Base-by-base conservation (phyloP, 2,113 vertebrate genomes). In the Onychostruthus taczanowskii region DNA sequence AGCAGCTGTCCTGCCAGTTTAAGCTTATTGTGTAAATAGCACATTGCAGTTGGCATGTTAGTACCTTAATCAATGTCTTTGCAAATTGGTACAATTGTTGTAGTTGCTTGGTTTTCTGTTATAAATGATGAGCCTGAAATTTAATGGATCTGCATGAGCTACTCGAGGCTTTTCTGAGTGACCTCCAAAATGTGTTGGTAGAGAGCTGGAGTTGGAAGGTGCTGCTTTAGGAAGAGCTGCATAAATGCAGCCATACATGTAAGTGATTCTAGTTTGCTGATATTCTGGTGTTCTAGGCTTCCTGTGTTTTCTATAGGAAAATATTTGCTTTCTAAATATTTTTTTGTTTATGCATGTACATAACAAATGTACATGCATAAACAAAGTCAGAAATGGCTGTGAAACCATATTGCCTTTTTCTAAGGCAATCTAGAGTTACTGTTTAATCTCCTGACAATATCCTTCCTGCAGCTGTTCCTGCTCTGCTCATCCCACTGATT, bases 381-480 rank as follows among this genome's bases (percentile, higher is more conserved):
- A 7, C 7, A 13, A 63, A 75, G 19, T 64, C 67, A 84, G 81
- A 75, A 95, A 73, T 89, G 84, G 66, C 49, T 18, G 6, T 73
- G 50, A 55, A 77, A 83, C 69, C 0, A 0, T 58, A n/a, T 44
- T 72, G 89, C 59, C 62, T 87, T 92, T 90, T 89, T 66, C 39
- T 81, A 64, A 81, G 56, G 80, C 87, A 78, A 53, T 73, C 41
- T 23, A 64, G 46, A 87, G 43, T 49, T 62, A 44, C 61, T 72
- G 30, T 73, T 94, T 93, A 94, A 89, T 95, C 84, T 90, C 89
- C 76, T 69, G 47, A 52, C 80, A 79, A 93, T 87, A 89, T 50
- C 78, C 84, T 93, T 91, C 46, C 89, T 95, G 87, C 93, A 95
- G 84, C 89, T 95, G 96, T 79, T 64, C 27, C 75, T 89, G 61